A percentile compares a stretch with the other conserved stretches of the same genome.
phyloP scores from a whole-genome alignment of 2,888 invertebrate species.

The Agrypnus murinus region DNA sequence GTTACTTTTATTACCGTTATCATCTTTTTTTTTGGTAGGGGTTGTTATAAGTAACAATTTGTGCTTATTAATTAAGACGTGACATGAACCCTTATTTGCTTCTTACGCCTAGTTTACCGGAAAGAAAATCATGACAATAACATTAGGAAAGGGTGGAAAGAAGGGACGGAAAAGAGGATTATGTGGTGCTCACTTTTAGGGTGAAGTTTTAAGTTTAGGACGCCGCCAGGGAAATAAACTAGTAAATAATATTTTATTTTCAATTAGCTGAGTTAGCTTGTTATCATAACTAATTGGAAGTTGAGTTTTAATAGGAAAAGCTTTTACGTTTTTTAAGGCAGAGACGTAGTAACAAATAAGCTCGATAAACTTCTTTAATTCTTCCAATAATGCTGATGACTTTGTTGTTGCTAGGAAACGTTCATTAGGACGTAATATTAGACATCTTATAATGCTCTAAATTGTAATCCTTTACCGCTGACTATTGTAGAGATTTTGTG shows the following conservation, averaged over 20 bases:
- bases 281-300: no score
- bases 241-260: conserved; percentile 3
- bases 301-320: no score
- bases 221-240: no score
- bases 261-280: no score
- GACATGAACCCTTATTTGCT: conserved; percentile 18
- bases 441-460: neutral
- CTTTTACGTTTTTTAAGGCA: no score
- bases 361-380: neutral
- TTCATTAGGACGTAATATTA: neutral
- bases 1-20: neutral
- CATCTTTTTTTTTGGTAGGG: neutral
- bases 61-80: conserved; percentile 12
- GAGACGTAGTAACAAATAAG: neutral
- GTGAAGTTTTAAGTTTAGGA: neutral
- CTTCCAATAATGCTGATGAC: neutral
- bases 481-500: neutral
- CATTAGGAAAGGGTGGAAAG: neutral
- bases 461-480: conserved; percentile 3
- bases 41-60: conserved; percentile 12
- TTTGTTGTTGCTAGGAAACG: neutral
- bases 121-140: conserved; percentile 16
- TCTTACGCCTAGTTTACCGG: conserved; percentile 22
- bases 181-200: neutral
- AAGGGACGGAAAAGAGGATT: conserved; percentile 9